Percentiles rank a stretch among this genome's conserved stretches.
These are phyloP conservation scores for Troides helena DNA, from an alignment of 2,888 invertebrate genomes.

Conservation along the genomic window DNA sequence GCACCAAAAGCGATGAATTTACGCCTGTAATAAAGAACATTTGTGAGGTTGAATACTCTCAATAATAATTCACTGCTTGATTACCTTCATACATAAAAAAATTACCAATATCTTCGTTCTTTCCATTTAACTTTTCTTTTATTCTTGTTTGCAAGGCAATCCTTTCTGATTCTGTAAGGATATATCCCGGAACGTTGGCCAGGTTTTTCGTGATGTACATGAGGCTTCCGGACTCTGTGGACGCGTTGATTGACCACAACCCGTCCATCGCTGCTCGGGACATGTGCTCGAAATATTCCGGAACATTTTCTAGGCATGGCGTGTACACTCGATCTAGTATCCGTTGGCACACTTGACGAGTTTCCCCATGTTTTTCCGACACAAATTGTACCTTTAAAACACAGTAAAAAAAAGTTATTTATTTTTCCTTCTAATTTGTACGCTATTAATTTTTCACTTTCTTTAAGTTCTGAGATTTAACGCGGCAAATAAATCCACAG, in stretches of 20 bases:
- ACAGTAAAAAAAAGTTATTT: background rate
- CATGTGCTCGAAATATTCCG: constrained; percentile 80
- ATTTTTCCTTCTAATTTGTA: too few relatives aligned
- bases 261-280: constrained; percentile 80
- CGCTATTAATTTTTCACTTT: too few relatives aligned
- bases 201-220: constrained; percentile 75
- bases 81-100: background rate
- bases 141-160: constrained; percentile 28
- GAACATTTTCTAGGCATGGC: constrained; percentile 74
- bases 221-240: constrained; percentile 73
- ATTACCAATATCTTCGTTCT: constrained; percentile 33
- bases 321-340: constrained; percentile 76
- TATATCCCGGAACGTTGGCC: constrained; percentile 66
- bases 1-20: constrained; percentile 32
- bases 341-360: constrained; percentile 73
- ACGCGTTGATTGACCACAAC: constrained; percentile 83
- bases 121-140: constrained; percentile 30
- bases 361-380: constrained; percentile 78
- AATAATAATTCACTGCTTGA: background rate
- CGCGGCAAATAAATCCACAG: too few relatives aligned
- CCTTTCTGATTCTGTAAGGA: constrained; percentile 43
- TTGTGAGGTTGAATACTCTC: background rate
- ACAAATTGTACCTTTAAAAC: constrained; percentile 81
- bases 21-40: background rate
- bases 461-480: too few relatives aligned